phyloP scores from a whole-genome alignment of 37 sponge, comb jelly and placozoan species.

The Beroe forskalii region DNA sequence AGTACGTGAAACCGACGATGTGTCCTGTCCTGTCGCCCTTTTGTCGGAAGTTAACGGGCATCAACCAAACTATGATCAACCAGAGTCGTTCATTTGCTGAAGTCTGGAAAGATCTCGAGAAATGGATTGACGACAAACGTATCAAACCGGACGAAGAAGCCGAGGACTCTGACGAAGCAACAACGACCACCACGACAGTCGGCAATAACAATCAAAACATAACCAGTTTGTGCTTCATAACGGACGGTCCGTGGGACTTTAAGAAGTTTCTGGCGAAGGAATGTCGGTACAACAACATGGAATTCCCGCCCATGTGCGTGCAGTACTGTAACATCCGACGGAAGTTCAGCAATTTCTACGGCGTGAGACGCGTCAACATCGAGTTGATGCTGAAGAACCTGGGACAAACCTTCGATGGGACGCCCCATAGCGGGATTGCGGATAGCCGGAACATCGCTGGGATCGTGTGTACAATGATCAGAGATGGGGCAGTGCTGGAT shows the following conservation, averaged over 20 bases:
- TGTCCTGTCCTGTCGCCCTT: constrained; percentile 74
- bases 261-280: constrained; percentile 53
- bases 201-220: too few species aligned
- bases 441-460: constrained; percentile 38
- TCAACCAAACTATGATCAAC: constrained; percentile 68
- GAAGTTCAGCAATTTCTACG: constrained; percentile 51
- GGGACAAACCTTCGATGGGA: constrained; percentile 21
- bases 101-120: constrained; percentile 52
- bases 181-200: too few species aligned
- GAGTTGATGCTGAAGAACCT: constrained; percentile 42
- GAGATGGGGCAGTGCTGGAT: constrained; percentile 48
- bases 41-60: constrained; percentile 79
- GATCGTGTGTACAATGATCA: constrained; percentile 44
- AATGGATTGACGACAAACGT: constrained; percentile 41
- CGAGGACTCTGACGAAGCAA: not conserved
- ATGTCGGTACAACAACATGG: constrained; percentile 60
- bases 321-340: constrained; percentile 50
- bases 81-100: constrained; percentile 37
- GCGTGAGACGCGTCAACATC: constrained; percentile 31
- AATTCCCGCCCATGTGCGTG: constrained; percentile 47
- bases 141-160: not conserved
- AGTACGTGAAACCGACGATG: constrained; percentile 77
- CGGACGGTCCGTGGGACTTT: constrained; percentile 61
- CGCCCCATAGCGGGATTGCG: constrained; percentile 58
- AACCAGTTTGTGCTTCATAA: constrained; percentile 30